Base-by-base conservation (phyloP, 2,113 vertebrate genomes). In the Amphiprion percula region DNA sequence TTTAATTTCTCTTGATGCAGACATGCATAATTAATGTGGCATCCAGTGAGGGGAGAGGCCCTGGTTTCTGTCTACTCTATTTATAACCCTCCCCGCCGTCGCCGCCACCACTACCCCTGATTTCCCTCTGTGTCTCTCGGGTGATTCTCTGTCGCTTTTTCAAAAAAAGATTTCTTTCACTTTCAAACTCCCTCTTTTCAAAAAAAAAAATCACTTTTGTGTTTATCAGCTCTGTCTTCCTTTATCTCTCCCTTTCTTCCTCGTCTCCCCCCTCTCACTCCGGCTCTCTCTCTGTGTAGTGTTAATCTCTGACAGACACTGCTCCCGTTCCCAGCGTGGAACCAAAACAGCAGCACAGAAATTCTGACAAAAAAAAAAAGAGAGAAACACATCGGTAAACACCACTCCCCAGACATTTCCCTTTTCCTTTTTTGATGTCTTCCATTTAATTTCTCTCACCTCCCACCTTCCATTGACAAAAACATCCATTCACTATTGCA, bases 301-400 rank as follows among this genome's bases (percentile, higher is more conserved):
- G 69, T 82, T 90, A 90, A 91, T 92, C 85, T 89, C 82, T 90
- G 78, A 86, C 88, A 88, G 81, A 88, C 86, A 85, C 77, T 50
- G 74, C 55, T 90, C 85, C 75, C 41, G 46, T 85, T 91, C 87
- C 54, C 84, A 84, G 86, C 67, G 15, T 87, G 88, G 39, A 73
- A 76, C 86, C 50, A 49, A 83, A 87, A 86, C 85, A 71, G 80
- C 80, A 49, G 64, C 82, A 68, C 56, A 60, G 26, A 83, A 79
- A 75, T 82, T 83, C 64, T 65, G 70, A 67, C n/a, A 72, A 4
- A 52, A 62, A 55, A 62, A 55, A 15, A 37, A 50, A 63, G 55
- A 67, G 9, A 28, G 47, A 64, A 84, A 71, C 44, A 47, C 68
- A 72, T 85, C 14, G 24, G 86, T 88, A 90, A 87, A 90, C 89